phyloP scores from a whole-genome alignment of 2,113 vertebrate genomes.

The Drymodes brunneopygia region DNA sequence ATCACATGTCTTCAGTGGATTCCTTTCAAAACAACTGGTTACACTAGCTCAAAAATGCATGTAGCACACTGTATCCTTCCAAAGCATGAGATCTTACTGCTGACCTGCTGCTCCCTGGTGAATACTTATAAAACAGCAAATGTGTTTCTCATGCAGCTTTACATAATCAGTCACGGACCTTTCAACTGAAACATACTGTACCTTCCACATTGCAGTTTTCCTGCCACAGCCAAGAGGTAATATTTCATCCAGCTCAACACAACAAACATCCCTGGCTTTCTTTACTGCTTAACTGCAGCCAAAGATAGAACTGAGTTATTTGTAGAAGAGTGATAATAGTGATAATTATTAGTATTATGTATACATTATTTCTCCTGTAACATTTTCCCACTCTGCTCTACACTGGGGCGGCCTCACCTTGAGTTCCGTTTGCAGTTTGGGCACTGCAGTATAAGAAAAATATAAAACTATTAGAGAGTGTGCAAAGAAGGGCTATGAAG shows the following conservation, averaged over 20 bases:
- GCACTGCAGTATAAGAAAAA: background rate
- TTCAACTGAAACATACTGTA: background rate
- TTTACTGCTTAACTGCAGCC: background rate
- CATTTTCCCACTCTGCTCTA: background rate
- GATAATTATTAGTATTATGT: background rate
- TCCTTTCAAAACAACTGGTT: background rate
- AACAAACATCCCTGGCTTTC: background rate
- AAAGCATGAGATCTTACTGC: background rate
- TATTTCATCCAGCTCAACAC: background rate
- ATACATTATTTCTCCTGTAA: background rate
- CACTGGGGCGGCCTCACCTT: accelerated
- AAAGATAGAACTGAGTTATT: background rate
- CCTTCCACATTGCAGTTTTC: background rate
- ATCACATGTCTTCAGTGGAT: background rate
- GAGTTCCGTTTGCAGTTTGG: background rate
- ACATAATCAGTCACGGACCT: background rate
- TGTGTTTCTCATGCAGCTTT: background rate
- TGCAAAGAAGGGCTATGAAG: background rate
- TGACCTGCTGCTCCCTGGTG: background rate
- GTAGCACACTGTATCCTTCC: constrained; percentile 3
- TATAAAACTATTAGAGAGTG: background rate
- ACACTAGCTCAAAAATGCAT: background rate
- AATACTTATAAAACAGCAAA: background rate
- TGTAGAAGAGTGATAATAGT: background rate
- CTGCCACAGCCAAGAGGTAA: background rate